Evolutionary conservation across 2,113 vertebrate species (phyloP), one percentile per base, ranked within the genome.

Genomic region (Peromyscus maniculatus): DNA sequence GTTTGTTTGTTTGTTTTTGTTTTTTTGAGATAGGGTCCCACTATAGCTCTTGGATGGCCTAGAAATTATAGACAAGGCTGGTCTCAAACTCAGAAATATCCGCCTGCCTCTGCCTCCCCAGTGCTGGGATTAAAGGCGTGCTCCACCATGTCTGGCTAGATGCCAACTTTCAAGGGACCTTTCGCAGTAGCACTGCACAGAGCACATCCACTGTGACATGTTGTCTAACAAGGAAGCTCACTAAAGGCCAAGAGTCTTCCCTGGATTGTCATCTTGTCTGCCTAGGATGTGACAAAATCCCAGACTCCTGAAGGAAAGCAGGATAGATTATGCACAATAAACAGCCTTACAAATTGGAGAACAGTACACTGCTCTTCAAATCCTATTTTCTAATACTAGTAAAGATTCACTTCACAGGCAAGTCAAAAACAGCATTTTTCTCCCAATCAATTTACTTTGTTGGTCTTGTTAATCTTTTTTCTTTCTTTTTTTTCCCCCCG

Each of bases 301-400:
- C 52, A 82, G 52, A 59, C 19, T n/a, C 52, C 31, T 82, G 79
- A 82, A n/a, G 52, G 79, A 82, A 82, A 82, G 52, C 52, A 82
- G 33, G 52, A 52, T 52, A 52, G 52, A 9, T 36, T 10, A 77
- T 72, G 87, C 52, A 77, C 21, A 55, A 66, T 92, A 71, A 96
- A 69, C 11, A 84, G 80, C 15, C n/a, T 78, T 59, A 87, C 39
- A 19, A 91, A 36, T 89, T 79, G 86, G 21, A n/a, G 75, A 95
- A 80, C 24, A 39, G 57, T 66, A 39, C 31, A 95, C 71, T n/a
- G 36, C 11, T 80, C 43, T 75, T 78, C 46, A 94, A 96, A 91
- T 88, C 16, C 57, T 86, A 79, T 55, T 93, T 91, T 43, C 66
- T 36, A 67, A 67, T 78, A 33, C 26, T 33, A 91, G 62, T 2